Conservation (phyloP, 1,140 invertebrate species). For the Vollenhovia emeryi region DNA sequence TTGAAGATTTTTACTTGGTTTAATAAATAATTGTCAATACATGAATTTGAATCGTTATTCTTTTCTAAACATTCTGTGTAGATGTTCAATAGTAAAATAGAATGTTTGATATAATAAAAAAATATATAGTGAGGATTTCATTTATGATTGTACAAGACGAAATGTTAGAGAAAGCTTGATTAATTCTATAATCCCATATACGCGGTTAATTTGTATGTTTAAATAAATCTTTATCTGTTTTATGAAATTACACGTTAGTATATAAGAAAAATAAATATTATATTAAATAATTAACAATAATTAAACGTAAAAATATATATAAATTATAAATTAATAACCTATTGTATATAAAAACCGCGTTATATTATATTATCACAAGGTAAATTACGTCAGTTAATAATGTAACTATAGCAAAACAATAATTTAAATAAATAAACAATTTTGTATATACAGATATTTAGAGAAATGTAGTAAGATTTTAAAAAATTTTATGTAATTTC, state of each 20-base stretch:
- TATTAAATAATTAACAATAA: neutral
- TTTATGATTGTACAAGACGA: neutral
- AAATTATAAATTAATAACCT: neutral
- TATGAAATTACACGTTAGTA: neutral
- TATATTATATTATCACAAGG: neutral
- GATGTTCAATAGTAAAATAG: too few relatives aligned
- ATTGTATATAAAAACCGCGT: neutral
- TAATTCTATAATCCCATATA: constrained; percentile 18
- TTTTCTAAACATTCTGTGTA: neutral
- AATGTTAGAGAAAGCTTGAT: neutral
- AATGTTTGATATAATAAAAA: neutral
- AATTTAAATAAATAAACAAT: neutral
- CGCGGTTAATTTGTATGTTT: neutral
- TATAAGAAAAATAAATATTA: constrained; percentile 3
- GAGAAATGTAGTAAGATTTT: neutral
- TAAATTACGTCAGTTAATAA: neutral
- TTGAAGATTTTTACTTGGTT: neutral
- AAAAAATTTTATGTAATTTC: neutral
- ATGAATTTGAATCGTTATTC: neutral
- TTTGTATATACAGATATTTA: neutral
- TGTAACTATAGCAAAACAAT: neutral
- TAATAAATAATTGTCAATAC: neutral
- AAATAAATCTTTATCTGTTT: neutral
- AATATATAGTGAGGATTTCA: neutral
- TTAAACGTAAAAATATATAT: neutral